phyloP scores from a whole-genome alignment of 2,888 invertebrate genomes.

The Zhuqinia jingwanae region DNA sequence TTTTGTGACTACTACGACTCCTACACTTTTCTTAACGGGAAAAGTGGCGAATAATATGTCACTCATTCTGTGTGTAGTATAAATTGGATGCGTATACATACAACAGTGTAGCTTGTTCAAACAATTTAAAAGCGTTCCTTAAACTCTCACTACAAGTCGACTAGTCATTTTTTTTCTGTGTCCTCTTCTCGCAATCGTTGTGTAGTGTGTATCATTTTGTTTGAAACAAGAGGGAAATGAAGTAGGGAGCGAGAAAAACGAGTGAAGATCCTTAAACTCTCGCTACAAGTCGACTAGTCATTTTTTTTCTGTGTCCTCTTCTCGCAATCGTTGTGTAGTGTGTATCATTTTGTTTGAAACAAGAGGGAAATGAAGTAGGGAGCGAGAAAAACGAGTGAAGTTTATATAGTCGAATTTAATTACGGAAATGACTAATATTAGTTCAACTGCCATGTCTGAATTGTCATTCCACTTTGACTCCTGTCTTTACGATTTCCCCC shows the following conservation, averaged over 20 bases:
- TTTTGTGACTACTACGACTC: neutral
- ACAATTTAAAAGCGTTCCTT: too few relatives aligned
- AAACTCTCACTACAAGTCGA: too few relatives aligned
- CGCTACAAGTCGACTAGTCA: neutral
- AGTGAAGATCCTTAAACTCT: too few relatives aligned
- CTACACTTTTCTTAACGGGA: neutral
- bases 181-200: neutral
- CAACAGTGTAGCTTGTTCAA: neutral
- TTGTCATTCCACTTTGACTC: constrained; percentile 29
- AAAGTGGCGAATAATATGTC: constrained; percentile 25
- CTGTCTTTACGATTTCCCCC: constrained; percentile 4
- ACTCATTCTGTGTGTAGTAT: neutral
- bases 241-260: neutral
- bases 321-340: neutral
- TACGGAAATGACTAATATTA: constrained; percentile 78
- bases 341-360: neutral
- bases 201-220: neutral
- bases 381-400: neutral
- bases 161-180: neutral
- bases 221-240: neutral
- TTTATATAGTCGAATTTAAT: constrained; percentile 74
- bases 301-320: neutral
- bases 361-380: neutral
- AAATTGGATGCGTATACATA: neutral
- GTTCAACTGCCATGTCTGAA: constrained; percentile 52